phyloP scores from a whole-genome alignment of 2,797 vertebrate genomes.

The Emydoidea blandingii region DNA sequence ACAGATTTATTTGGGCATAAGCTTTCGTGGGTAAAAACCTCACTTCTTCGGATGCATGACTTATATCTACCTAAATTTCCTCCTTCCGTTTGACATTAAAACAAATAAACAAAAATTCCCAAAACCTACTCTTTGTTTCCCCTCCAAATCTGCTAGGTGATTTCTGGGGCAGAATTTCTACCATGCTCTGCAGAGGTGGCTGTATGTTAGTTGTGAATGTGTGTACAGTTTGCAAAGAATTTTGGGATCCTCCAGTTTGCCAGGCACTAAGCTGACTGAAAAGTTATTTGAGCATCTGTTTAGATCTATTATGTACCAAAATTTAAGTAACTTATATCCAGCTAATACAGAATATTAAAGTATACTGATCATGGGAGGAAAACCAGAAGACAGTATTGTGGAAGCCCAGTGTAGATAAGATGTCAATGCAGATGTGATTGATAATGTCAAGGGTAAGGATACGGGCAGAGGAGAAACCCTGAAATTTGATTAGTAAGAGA shows the following conservation, averaged over 20 bases:
- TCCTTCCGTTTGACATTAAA: background rate
- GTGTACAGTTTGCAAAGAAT: rapidly evolving
- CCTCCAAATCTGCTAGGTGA: background rate
- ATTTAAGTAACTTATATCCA: background rate
- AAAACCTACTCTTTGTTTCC: background rate
- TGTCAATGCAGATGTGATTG: background rate
- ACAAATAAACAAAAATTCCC: background rate
- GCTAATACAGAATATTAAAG: background rate
- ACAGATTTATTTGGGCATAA: too few relatives aligned
- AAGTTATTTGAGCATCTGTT: background rate
- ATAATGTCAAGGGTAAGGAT: background rate
- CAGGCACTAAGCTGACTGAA: background rate
- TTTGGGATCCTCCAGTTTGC: background rate
- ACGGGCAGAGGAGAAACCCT: background rate
- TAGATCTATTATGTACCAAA: background rate
- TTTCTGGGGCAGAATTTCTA: background rate
- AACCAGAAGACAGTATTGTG: background rate
- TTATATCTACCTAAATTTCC: background rate
- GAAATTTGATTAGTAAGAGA: background rate
- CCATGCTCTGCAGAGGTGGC: background rate
- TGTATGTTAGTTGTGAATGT: rapidly evolving
- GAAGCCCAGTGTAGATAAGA: background rate
- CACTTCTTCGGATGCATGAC: background rate
- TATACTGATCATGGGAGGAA: background rate
- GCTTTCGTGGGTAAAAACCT: too few relatives aligned